Evolutionary conservation across 2,113 vertebrate species (phyloP).

Genomic region (Stomatorhinus ivindoensis): DNA sequence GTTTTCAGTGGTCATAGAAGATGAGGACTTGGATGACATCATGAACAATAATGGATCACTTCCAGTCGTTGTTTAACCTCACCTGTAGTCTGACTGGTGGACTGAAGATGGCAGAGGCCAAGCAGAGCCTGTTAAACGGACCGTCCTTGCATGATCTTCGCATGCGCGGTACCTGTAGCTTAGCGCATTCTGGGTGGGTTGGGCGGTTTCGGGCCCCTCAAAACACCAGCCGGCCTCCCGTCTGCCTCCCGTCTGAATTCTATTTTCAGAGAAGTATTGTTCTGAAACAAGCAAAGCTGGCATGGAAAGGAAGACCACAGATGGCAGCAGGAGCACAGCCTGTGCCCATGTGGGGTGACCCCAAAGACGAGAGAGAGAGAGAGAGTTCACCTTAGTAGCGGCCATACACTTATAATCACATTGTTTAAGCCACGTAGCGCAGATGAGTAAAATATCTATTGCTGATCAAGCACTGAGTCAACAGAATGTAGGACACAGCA

Average conservation of each 20-base stretch:
- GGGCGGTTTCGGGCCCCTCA: background rate
- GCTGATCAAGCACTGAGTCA: background rate
- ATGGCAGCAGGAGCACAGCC: background rate
- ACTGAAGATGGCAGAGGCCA: background rate
- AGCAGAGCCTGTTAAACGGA: background rate
- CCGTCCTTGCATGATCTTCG: background rate
- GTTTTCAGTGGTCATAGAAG: constrained; percentile 33
- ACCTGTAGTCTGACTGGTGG: constrained; percentile 24
- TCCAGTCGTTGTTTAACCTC: constrained; percentile 24
- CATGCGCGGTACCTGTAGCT: constrained; percentile 37
- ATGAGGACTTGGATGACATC: constrained; percentile 41
- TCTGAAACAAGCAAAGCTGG: background rate
- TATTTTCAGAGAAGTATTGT: background rate
- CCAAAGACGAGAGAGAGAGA: background rate
- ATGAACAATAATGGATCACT: constrained; percentile 38
- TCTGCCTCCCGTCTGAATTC: background rate
- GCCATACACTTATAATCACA: background rate
- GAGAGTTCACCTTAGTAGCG: background rate
- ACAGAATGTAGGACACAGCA: background rate
- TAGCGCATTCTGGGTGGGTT: constrained; percentile 15
- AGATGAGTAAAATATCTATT: background rate
- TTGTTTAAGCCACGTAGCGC: background rate
- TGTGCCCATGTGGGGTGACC: background rate
- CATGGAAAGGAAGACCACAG: background rate
- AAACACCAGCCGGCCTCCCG: background rate